Percentiles rank a stretch among this genome's conserved stretches.
Conservation (phyloP, 2,797 vertebrate species). For the Diglossa cyanea region DNA sequence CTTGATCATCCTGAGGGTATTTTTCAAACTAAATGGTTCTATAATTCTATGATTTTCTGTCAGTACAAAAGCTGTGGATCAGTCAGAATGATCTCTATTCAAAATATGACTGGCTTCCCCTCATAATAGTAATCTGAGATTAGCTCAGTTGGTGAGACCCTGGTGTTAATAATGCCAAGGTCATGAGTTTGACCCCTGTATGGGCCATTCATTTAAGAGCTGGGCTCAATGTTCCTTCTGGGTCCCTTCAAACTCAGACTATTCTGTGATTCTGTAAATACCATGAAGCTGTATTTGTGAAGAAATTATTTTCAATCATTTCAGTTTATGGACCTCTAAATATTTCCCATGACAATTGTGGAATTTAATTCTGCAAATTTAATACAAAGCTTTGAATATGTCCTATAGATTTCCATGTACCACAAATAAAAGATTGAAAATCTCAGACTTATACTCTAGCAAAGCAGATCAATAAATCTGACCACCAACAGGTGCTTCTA, state of each 20-base stretch:
- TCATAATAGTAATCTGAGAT: background rate
- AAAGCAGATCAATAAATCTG: background rate
- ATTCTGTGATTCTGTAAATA: background rate
- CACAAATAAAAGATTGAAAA: background rate
- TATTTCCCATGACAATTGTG: background rate
- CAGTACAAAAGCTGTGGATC: background rate
- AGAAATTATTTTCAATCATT: background rate
- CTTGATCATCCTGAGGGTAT: background rate
- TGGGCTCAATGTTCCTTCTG: background rate
- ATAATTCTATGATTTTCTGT: background rate
- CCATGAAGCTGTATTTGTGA: background rate
- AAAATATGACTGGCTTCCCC: background rate
- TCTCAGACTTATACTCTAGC: background rate
- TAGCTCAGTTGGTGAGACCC: background rate
- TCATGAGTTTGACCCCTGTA: background rate
- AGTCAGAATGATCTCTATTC: background rate
- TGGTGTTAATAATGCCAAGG: background rate
- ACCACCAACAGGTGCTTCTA: background rate
- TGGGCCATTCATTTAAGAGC: background rate
- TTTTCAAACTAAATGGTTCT: background rate
- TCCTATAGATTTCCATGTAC: background rate
- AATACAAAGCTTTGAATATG: background rate
- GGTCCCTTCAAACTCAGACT: background rate
- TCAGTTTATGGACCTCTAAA: background rate
- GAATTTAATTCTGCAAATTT: background rate